Evolutionary conservation across 2,113 vertebrate species (phyloP).

Genomic region (Myodes glareolus): DNA sequence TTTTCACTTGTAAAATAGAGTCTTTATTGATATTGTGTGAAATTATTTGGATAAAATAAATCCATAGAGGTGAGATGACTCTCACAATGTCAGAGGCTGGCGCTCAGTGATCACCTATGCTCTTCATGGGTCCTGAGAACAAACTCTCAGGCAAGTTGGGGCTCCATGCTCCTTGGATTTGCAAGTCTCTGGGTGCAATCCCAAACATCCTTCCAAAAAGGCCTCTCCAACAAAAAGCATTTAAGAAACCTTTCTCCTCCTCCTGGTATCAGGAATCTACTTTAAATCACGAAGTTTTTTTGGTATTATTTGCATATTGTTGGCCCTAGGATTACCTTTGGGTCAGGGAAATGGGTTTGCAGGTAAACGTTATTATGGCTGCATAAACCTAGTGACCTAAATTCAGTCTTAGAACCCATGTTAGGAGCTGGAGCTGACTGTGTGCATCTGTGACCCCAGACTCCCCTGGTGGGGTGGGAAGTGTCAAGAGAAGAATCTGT

Average conservation of each 20-base stretch:
- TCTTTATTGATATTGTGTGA: neutral
- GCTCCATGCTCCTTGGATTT: neutral
- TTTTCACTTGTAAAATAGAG: neutral
- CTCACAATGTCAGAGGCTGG: neutral
- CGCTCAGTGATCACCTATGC: neutral
- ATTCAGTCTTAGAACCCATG: neutral
- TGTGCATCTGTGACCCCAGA: too few species aligned
- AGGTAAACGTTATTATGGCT: neutral
- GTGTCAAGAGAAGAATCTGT: neutral
- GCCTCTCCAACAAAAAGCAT: too few species aligned
- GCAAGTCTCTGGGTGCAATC: neutral
- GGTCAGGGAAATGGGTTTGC: neutral
- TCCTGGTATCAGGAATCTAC: neutral
- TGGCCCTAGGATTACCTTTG: neutral
- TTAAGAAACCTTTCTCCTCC: neutral
- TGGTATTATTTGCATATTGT: neutral
- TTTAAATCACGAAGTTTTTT: neutral
- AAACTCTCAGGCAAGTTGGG: neutral
- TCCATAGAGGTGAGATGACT: neutral
- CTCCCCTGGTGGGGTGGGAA: too few species aligned
- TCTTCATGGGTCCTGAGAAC: neutral
- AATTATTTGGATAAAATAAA: neutral
- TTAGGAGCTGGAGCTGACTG: neutral
- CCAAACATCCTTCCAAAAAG: too few species aligned
- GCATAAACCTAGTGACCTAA: neutral